These are phyloP conservation scores for Tragopan temminckii DNA, from an alignment of 2,797 vertebrate genomes.

Conservation along the genomic window DNA sequence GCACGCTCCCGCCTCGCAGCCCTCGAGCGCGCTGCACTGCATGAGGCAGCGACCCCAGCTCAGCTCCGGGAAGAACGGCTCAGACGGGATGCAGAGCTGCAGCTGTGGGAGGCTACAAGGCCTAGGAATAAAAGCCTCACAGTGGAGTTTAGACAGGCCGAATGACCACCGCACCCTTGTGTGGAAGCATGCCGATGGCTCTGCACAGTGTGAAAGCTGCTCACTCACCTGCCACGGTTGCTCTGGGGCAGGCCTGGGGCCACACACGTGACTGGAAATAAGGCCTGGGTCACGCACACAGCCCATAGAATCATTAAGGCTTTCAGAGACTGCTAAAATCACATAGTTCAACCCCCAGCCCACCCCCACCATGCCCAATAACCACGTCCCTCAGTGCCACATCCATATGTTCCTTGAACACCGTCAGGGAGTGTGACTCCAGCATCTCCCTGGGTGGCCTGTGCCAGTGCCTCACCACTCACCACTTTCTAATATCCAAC, in stretches of 20 bases:
- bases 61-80: background rate
- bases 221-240: background rate
- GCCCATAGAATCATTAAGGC: background rate
- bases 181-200: background rate
- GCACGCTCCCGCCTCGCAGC: background rate
- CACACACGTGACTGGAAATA: rapidly evolving
- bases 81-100: background rate
- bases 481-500: no score
- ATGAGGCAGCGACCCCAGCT: background rate
- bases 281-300: rapidly evolving
- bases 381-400: no score
- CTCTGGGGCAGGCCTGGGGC: background rate
- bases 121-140: background rate
- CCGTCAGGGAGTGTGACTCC: no score
- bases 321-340: no score
- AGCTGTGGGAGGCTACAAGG: background rate
- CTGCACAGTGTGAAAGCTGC: rapidly evolving
- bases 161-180: background rate
- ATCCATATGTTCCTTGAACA: no score
- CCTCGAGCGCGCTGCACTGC: background rate
- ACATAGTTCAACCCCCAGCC: no score
- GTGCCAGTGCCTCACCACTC: no score
- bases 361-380: no score
- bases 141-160: background rate
- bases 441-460: no score